phyloP scores from a whole-genome alignment of 1,140 invertebrate species.

The Lordiphosa collinella region DNA sequence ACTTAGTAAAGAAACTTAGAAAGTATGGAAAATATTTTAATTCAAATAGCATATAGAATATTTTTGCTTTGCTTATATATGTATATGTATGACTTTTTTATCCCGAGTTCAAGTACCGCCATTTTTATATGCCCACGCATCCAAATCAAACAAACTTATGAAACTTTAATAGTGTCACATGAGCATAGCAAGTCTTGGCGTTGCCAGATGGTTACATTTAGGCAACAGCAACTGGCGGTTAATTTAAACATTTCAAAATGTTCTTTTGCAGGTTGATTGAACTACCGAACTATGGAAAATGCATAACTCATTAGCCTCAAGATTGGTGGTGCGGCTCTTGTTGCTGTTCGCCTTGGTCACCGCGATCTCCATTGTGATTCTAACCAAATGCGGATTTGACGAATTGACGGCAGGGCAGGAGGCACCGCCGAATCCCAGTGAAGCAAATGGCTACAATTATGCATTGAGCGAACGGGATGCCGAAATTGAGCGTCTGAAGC shows the following conservation, averaged over 20 bases:
- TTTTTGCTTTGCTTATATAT: too few species aligned
- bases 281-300: conserved; percentile 55
- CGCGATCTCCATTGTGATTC: conserved; percentile 46
- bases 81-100: too few species aligned
- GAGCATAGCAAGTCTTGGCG: background rate
- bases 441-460: conserved; percentile 45
- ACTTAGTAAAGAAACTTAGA: too few species aligned
- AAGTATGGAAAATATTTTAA: too few species aligned
- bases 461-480: conserved; percentile 39
- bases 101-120: too few species aligned
- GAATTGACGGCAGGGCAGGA: conserved; percentile 49
- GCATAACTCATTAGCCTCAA: conserved; percentile 60
- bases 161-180: background rate
- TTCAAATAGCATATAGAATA: too few species aligned
- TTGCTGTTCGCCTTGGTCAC: conserved; percentile 60
- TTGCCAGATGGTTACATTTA: background rate
- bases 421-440: conserved; percentile 40
- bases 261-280: background rate
- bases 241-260: background rate
- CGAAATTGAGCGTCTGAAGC: conserved; percentile 53
- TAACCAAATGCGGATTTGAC: conserved; percentile 65
- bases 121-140: background rate
- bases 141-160: background rate
- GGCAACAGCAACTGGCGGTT: background rate
- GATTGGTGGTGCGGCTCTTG: conserved; percentile 55